These are phyloP conservation scores for Melospiza georgiana DNA, from an alignment of 2,113 vertebrate species.

Conservation along the genomic window DNA sequence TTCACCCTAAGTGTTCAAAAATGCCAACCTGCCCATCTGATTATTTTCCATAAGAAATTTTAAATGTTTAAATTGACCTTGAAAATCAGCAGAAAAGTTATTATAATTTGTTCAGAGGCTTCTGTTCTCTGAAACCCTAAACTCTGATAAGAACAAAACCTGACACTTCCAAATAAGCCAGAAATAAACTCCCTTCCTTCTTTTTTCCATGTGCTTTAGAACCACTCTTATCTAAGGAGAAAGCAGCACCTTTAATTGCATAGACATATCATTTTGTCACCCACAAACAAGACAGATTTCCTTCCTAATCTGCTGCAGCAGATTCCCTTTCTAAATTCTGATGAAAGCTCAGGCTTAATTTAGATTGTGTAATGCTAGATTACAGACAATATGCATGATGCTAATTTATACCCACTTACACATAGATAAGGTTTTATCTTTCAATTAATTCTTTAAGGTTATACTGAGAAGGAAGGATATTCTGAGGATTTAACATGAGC, in stretches of 20 bases:
- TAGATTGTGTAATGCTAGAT: background rate
- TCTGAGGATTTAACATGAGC: background rate
- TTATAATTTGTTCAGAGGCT: background rate
- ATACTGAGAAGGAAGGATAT: slow-evolving; percentile 15
- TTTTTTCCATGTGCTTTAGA: background rate
- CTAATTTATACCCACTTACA: background rate
- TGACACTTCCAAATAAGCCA: background rate
- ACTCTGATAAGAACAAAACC: slow-evolving; percentile 28
- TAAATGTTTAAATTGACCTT: background rate
- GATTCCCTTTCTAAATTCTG: background rate
- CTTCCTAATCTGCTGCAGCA: background rate
- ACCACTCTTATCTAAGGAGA: background rate
- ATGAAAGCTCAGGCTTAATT: background rate
- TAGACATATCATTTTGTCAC: background rate
- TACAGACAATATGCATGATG: background rate
- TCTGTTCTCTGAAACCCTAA: slow-evolving; percentile 37
- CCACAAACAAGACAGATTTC: background rate
- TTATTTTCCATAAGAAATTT: background rate
- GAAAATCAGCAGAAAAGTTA: slow-evolving; percentile 21
- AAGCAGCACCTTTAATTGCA: background rate
- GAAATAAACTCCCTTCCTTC: background rate
- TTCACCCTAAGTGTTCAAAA: background rate
- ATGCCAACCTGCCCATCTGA: background rate
- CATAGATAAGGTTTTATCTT: slow-evolving; percentile 1
- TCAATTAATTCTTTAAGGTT: slow-evolving; percentile 22